These are phyloP conservation scores for Zosterops pallidus DNA, from an alignment of 2,113 vertebrate genomes.

Conservation along the genomic window DNA sequence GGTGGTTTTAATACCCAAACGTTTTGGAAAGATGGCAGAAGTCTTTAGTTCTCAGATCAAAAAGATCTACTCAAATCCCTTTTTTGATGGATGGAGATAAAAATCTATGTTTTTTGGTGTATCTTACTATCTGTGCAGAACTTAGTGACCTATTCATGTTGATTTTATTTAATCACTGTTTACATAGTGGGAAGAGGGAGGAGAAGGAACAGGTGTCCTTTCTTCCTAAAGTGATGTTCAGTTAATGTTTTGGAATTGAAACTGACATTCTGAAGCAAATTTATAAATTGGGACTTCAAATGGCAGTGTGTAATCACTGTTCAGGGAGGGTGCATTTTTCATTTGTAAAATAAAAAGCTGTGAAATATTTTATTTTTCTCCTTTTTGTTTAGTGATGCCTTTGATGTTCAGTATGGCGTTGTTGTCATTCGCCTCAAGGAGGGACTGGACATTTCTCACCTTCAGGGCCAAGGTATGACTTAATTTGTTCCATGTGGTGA, in stretches of 20 bases:
- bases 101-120: background rate
- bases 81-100: background rate
- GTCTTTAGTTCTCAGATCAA: background rate
- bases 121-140: background rate
- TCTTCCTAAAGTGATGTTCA: background rate
- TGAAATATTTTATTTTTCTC: background rate
- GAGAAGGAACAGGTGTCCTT: background rate
- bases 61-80: background rate
- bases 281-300: background rate
- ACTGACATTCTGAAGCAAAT: background rate
- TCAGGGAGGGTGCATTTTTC: background rate
- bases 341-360: background rate
- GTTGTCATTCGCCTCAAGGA: constrained; percentile 92
- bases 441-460: constrained; percentile 94
- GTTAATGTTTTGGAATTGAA: background rate
- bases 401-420: constrained; percentile 93
- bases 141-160: background rate
- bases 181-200: background rate
- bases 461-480: constrained; percentile 93
- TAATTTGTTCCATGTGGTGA: background rate
- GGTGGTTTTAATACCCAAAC: background rate
- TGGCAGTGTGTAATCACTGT: background rate
- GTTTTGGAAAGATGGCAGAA: background rate
- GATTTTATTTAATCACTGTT: background rate
- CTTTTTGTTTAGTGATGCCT: constrained; percentile 84